phyloP scores from a whole-genome alignment of 2,797 vertebrate genomes.

The Chelonia mydas region DNA sequence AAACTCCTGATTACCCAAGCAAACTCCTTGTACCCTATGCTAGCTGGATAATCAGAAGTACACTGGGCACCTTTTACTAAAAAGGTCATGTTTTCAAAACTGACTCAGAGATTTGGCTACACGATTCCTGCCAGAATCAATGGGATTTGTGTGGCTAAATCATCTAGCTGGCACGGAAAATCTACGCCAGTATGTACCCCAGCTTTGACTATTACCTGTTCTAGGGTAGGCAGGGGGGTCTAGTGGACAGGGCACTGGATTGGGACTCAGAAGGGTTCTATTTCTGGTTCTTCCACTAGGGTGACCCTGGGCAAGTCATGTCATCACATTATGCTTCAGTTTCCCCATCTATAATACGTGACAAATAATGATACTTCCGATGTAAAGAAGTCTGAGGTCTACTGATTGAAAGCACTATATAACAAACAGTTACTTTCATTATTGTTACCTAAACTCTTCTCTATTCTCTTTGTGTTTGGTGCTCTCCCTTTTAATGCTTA shows the following conservation, averaged over 20 bases:
- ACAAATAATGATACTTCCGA: neutral
- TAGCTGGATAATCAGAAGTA: neutral
- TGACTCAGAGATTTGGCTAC: neutral
- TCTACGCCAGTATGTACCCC: neutral
- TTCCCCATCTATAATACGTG: neutral
- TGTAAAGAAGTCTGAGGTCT: neutral
- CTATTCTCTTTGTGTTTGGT: neutral
- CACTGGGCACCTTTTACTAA: neutral
- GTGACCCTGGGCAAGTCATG: neutral
- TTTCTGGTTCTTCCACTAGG: neutral
- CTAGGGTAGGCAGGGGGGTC: neutral
- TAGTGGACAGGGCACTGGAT: neutral
- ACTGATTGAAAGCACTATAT: neutral
- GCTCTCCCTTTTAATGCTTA: neutral
- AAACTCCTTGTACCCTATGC: too few relatives aligned
- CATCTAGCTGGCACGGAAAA: constrained; percentile 35
- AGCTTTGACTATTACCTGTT: neutral
- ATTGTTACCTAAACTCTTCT: neutral
- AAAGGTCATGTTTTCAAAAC: neutral
- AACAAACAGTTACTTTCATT: neutral
- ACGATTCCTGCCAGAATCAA: neutral
- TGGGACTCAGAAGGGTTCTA: neutral
- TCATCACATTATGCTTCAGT: neutral
- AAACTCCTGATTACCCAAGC: too few relatives aligned
- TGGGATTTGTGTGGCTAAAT: constrained; percentile 12